Evolutionary conservation across 2,113 vertebrate species (phyloP).

Genomic region (Phalacrocorax aristotelis): DNA sequence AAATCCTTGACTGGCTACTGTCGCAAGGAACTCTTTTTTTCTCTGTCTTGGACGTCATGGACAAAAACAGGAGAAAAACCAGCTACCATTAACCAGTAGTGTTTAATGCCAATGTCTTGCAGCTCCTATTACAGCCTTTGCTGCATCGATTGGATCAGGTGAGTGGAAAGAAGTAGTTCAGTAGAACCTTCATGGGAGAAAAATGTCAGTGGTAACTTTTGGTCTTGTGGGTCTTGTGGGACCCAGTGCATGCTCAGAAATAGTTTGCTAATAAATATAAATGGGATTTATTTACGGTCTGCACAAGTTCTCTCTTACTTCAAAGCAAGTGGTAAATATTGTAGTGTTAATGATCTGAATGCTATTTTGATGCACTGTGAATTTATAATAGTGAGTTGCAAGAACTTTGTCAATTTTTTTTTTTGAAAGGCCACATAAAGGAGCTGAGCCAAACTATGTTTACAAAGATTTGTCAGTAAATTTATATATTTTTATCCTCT

Average conservation of each 20-base stretch:
- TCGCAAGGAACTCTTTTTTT: neutral
- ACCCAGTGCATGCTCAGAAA: neutral
- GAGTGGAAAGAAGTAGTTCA: neutral
- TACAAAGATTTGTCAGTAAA: neutral
- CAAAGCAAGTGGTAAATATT: neutral
- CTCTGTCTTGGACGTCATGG: neutral
- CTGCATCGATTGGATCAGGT: rapidly evolving
- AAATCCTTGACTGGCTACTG: neutral
- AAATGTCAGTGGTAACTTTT: neutral
- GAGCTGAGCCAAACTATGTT: neutral
- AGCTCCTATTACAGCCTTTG: neutral
- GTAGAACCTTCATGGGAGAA: rapidly evolving
- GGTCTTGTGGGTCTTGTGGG: neutral
- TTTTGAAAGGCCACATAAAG: neutral
- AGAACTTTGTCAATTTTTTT: neutral
- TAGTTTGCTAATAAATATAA: neutral
- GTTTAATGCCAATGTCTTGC: neutral
- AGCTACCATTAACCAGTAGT: neutral
- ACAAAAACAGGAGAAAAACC: neutral
- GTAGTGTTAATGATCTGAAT: neutral
- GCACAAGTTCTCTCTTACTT: neutral
- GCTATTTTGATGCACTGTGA: neutral
- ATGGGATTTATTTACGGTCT: neutral
- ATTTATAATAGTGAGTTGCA: neutral
- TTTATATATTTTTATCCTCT: neutral